Evolutionary conservation across 2,113 vertebrate genomes (phyloP), one percentile per base, ranked within the genome.

Genomic region (Chaetura pelagica): DNA sequence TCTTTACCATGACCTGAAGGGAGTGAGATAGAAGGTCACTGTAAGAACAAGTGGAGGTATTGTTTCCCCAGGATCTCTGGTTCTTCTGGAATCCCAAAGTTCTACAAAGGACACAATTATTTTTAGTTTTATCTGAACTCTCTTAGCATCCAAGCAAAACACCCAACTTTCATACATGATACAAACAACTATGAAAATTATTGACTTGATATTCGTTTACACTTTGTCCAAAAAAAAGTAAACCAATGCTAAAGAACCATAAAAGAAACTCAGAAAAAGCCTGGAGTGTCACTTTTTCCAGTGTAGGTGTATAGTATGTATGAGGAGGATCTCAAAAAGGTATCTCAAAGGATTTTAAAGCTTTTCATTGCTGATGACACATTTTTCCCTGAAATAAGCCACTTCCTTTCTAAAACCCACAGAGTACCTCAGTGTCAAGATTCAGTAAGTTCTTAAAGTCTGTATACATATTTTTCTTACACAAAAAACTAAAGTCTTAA

Each of bases 211-310:
- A 63, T n/a, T 46, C 38, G 68, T 61, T 75, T 67, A 73, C 24
- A 44, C 57, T 91, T 86, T 46, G 34, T 90, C 68, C 11, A 32
- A 44, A 95, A 94, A 96, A 92, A 85, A 69, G 24, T 35, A 84
- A 81, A 59, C 64, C 44, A 82, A 52, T 71, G 86, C 85, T 89
- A 91, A 91, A 77, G 72, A 22, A 73, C 44, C 83, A 91, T 61
- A 93, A 94, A 84, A 94, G 29, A 97, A 97, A 94, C 62, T 96
- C 92, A 90, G 94, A 93, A 97, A 96, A 97, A 89, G 69, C 58
- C 81, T 98, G 97, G 97, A 98, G 97, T 97, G 98, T 98, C 98
- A 99, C 93, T 98, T 98, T 99, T 99, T 99, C 99, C 99, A 98
- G 98, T 98, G 99, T 99, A 99, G 99, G 99, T 98, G 99, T 98